Evolutionary conservation across 2,113 vertebrate genomes (phyloP).

Genomic region (Galbula dea): DNA sequence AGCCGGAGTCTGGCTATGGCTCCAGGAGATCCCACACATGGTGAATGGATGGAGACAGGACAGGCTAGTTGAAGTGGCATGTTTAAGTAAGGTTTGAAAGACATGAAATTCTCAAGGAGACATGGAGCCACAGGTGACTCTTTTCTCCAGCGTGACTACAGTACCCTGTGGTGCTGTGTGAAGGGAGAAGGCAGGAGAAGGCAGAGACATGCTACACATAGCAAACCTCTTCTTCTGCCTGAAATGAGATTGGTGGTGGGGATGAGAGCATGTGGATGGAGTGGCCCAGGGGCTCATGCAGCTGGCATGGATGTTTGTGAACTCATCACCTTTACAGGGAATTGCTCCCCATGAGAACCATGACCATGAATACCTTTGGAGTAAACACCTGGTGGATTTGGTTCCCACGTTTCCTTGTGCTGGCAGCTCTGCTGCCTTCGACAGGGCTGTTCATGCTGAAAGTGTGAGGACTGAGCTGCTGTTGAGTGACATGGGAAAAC

Average conservation of each 20-base stretch:
- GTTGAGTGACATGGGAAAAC: neutral
- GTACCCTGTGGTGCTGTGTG: neutral
- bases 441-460: neutral
- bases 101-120: neutral
- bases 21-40: accelerated
- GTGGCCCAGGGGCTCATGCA: accelerated
- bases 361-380: neutral
- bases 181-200: neutral
- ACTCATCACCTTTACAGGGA: neutral
- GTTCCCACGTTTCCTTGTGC: neutral
- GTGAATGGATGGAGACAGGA: neutral
- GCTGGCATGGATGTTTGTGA: neutral
- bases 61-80: neutral
- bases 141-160: neutral
- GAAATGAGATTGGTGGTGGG: neutral
- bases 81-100: neutral
- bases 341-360: neutral
- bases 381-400: neutral
- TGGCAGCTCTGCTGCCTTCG: neutral
- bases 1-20: neutral
- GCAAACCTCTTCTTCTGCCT: neutral
- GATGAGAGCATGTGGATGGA: accelerated
- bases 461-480: neutral
- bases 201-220: neutral
- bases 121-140: neutral